Evolutionary conservation across 2,797 vertebrate species (phyloP).

Genomic region (Acanthiza pusilla): DNA sequence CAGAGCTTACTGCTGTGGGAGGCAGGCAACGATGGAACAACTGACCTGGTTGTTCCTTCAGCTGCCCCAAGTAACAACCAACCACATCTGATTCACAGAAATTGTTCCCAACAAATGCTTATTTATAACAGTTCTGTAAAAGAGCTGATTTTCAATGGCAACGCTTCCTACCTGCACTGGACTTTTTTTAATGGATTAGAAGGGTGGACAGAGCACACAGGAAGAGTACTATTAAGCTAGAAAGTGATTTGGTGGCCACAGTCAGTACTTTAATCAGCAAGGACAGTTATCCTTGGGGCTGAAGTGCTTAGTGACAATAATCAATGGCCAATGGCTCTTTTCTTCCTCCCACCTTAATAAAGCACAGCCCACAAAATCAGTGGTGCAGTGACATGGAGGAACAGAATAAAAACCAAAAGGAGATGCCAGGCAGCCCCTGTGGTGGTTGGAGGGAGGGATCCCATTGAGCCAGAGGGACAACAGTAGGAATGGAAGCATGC

Average conservation of each 20-base stretch:
- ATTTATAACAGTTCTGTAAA: not conserved
- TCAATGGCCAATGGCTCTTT: not conserved
- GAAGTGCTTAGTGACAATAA: not conserved
- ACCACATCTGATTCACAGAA: not conserved
- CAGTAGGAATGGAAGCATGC: not conserved
- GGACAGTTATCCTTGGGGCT: not conserved
- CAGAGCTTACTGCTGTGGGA: not conserved
- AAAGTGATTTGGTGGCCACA: not conserved
- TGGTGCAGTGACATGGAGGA: not conserved
- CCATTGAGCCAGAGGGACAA: not conserved
- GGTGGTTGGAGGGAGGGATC: not conserved
- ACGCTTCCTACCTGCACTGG: not conserved
- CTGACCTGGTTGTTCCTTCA: not conserved
- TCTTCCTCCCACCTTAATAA: not conserved
- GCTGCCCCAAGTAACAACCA: not conserved
- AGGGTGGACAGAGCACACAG: not conserved
- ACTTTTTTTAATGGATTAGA: not conserved
- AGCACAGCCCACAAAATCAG: not conserved
- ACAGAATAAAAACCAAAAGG: not conserved
- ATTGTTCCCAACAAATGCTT: not conserved
- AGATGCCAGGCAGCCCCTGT: not conserved
- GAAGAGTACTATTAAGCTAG: not conserved
- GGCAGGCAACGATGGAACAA: not conserved
- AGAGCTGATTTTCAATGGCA: not conserved
- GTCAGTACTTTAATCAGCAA: not conserved